phyloP scores from a whole-genome alignment of 2,113 vertebrate species.

The Rhea americana region DNA sequence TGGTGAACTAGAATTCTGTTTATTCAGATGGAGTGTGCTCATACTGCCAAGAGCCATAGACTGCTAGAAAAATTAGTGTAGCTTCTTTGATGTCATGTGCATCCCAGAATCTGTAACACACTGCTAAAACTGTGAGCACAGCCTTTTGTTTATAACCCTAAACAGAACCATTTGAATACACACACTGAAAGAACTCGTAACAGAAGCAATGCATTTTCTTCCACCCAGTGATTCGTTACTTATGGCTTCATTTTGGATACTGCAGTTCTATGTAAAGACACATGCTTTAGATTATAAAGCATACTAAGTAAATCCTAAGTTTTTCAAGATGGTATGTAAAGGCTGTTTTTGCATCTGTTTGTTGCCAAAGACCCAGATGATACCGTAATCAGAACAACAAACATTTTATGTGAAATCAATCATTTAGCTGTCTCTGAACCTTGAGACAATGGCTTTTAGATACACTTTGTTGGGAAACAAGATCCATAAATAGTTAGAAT shows the following conservation, averaged over 20 bases:
- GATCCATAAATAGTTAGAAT: constrained; percentile 67
- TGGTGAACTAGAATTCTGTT: constrained; percentile 81
- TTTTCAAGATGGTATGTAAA: constrained; percentile 81
- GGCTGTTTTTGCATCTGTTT: constrained; percentile 81
- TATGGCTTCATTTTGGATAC: constrained; percentile 79
- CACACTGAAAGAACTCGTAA: constrained; percentile 69
- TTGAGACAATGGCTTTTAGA: constrained; percentile 73
- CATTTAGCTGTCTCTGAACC: constrained; percentile 79
- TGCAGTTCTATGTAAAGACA: constrained; percentile 76
- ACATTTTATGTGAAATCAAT: constrained; percentile 90
- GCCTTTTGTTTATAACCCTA: constrained; percentile 78
- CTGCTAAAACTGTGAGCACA: constrained; percentile 63
- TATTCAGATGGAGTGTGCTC: constrained; percentile 84
- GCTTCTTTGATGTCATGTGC: constrained; percentile 91
- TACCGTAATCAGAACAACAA: constrained; percentile 86
- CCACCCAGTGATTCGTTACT: constrained; percentile 78
- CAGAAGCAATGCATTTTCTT: constrained; percentile 78
- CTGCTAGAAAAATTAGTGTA: constrained; percentile 82
- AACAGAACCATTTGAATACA: constrained; percentile 82
- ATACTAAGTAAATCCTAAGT: constrained; percentile 79
- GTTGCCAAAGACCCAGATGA: constrained; percentile 83
- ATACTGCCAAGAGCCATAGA: constrained; percentile 79
- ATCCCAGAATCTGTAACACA: constrained; percentile 81
- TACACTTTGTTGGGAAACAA: constrained; percentile 64
- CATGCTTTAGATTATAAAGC: constrained; percentile 85